These are phyloP conservation scores for Phortica okadai DNA, from an alignment of 2,888 invertebrate genomes.

Conservation along the genomic window DNA sequence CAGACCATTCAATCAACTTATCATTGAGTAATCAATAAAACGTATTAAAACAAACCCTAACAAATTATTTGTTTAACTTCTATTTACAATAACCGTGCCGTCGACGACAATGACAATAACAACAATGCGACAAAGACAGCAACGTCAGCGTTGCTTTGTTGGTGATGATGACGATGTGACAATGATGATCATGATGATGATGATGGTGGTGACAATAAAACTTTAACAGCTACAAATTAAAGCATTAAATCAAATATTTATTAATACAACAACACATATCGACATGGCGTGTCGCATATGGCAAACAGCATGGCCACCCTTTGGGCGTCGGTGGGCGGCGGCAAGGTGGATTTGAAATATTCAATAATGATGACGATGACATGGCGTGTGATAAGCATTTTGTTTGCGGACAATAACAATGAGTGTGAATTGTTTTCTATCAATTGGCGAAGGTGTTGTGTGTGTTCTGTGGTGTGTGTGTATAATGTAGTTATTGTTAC, in stretches of 20 bases:
- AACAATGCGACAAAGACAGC: too few relatives aligned
- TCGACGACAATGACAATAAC: neutral
- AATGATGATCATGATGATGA: too few relatives aligned
- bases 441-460: neutral
- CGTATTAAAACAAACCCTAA: neutral
- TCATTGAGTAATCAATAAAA: neutral
- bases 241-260: slow-evolving; percentile 31
- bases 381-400: slow-evolving; percentile 17
- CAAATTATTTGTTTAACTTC: neutral
- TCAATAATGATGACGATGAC: neutral
- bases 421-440: slow-evolving; percentile 12
- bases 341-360: neutral
- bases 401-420: slow-evolving; percentile 19
- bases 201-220: neutral
- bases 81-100: neutral
- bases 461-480: neutral
- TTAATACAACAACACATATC: slow-evolving; percentile 5
- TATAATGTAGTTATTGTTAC: neutral
- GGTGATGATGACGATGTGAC: too few relatives aligned
- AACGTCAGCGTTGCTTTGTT: too few relatives aligned
- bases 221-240: slow-evolving; percentile 24
- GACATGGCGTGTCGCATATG: neutral
- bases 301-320: neutral
- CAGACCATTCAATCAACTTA: neutral
- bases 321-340: neutral